A percentile compares a stretch with the other conserved stretches of the same genome.
Conservation (phyloP, 2,113 vertebrate species). For the rat (Rattus norvegicus) region DNA sequence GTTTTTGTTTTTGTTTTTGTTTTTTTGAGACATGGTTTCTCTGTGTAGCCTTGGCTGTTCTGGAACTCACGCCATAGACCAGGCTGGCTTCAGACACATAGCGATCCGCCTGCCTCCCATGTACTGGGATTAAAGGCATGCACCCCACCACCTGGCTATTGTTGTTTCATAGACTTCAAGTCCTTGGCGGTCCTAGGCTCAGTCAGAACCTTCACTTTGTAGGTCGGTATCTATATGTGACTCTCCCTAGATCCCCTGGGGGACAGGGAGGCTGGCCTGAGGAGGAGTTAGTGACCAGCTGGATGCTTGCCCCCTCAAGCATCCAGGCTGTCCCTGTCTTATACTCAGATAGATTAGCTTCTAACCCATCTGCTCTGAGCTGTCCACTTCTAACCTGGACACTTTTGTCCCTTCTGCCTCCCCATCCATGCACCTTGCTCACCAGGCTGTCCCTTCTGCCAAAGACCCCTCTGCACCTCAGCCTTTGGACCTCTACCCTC, state of each 20-base stretch:
- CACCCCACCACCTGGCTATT: too few relatives aligned
- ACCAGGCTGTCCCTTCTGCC: too few relatives aligned
- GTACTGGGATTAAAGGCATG: too few relatives aligned
- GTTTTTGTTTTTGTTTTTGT: too few relatives aligned
- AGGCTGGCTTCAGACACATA: too few relatives aligned
- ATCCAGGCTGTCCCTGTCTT: neutral
- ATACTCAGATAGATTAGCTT: neutral
- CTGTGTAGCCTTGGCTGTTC: too few relatives aligned
- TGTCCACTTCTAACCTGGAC: neutral
- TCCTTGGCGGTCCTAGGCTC: too few relatives aligned
- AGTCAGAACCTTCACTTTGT: neutral
- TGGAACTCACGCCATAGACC: too few relatives aligned
- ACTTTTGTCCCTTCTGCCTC: neutral
- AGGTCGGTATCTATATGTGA: neutral
- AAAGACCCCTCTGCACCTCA: neutral
- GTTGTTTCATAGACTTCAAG: neutral
- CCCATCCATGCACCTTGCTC: neutral
- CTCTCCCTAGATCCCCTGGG: too few relatives aligned
- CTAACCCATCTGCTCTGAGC: rapidly evolving
- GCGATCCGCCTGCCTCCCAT: too few relatives aligned
- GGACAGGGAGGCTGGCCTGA: neutral
- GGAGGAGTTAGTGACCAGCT: neutral
- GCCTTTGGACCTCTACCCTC: too few relatives aligned
- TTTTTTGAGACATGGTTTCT: too few relatives aligned
- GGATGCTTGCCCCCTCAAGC: rapidly evolving